Evolutionary conservation across 2,888 invertebrate species (phyloP).

Genomic region (Megamerina dolium): DNA sequence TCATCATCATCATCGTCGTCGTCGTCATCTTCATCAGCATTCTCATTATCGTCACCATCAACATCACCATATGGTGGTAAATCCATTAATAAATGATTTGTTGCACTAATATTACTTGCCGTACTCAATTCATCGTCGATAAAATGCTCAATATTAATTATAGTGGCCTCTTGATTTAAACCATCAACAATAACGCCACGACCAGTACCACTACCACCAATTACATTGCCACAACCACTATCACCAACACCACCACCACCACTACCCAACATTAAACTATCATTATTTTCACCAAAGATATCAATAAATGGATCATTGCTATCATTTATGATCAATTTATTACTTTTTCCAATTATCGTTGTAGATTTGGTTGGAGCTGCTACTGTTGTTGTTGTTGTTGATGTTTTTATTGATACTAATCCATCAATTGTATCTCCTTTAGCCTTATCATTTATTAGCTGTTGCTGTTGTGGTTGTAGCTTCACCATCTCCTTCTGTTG

Average conservation of each 20-base stretch:
- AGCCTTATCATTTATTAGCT: no score
- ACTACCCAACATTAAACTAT: no score
- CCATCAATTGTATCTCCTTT: no score
- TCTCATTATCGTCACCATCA: constrained; percentile 2
- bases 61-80: constrained; percentile 8
- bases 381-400: background rate
- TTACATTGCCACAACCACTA: background rate
- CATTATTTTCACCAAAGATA: no score
- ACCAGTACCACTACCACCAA: background rate
- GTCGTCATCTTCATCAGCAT: constrained; percentile 1
- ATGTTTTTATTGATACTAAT: background rate
- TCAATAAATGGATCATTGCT: no score
- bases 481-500: background rate
- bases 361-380: no score
- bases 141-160: constrained; percentile 52
- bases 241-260: no score
- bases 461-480: background rate
- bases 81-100: no score
- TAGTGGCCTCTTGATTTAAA: constrained; percentile 56
- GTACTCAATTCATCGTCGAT: constrained; percentile 71
- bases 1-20: constrained; percentile 8
- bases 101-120: no score
- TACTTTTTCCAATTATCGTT: no score
- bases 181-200: background rate
- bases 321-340: no score